A percentile compares a stretch with the other conserved stretches of the same genome.
These are phyloP conservation scores for Cyclophora albipunctata DNA, from an alignment of 2,888 invertebrate species.

Conservation along the genomic window DNA sequence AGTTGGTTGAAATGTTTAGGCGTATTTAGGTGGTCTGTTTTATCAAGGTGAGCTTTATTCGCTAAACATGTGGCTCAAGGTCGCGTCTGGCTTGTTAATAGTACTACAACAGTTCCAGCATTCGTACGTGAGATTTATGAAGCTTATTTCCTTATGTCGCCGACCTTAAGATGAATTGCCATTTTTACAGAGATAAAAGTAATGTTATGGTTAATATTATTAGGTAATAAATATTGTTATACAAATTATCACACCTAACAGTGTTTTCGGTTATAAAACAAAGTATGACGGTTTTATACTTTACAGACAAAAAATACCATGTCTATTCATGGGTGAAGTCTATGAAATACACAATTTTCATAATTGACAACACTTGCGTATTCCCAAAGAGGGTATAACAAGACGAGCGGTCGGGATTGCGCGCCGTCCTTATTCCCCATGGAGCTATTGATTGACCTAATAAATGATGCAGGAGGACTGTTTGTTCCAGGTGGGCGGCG, in stretches of 20 bases:
- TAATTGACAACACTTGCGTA: neutral
- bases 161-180: slow-evolving; percentile 13
- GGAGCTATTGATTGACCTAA: slow-evolving; percentile 60
- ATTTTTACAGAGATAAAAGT: neutral
- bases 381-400: slow-evolving; percentile 7
- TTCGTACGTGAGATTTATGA: slow-evolving; percentile 23
- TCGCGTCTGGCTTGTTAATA: slow-evolving; percentile 21
- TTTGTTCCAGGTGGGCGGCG: slow-evolving; percentile 64
- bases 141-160: slow-evolving; percentile 10
- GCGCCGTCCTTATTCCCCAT: slow-evolving; percentile 22
- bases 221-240: too few species aligned
- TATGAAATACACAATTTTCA: neutral
- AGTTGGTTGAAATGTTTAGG: slow-evolving; percentile 10
- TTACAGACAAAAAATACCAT: neutral
- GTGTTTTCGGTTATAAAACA: too few species aligned
- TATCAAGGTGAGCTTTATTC: slow-evolving; percentile 35
- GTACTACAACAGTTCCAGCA: slow-evolving; percentile 26
- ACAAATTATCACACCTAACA: too few species aligned
- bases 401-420: slow-evolving; percentile 17
- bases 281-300: too few species aligned
- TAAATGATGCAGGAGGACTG: slow-evolving; percentile 39
- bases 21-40: slow-evolving; percentile 18
- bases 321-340: neutral
- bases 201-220: too few species aligned
- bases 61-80: slow-evolving; percentile 37